These are phyloP conservation scores for Donacobius atricapilla DNA, from an alignment of 2,113 vertebrate genomes.

Conservation along the genomic window DNA sequence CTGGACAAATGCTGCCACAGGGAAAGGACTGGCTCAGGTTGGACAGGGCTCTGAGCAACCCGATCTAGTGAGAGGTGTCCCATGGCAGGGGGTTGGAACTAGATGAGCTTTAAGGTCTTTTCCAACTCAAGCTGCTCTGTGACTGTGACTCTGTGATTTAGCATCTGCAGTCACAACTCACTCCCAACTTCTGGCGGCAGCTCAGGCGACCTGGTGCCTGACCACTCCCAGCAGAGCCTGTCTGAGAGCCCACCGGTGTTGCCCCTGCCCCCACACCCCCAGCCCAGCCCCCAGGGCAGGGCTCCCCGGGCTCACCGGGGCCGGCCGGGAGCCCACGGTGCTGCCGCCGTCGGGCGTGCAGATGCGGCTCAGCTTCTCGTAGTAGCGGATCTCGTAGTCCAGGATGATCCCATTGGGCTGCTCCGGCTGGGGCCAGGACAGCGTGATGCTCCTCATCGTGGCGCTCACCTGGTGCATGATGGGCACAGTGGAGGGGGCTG, in stretches of 20 bases:
- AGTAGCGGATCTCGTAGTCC: constrained; percentile 95
- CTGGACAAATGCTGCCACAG: rapidly evolving
- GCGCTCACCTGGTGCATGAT: constrained; percentile 99
- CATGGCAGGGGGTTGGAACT: neutral
- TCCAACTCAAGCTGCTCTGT: neutral
- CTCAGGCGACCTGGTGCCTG: rapidly evolving
- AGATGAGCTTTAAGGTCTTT: neutral
- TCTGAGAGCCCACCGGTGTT: rapidly evolving
- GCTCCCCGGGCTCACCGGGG: neutral
- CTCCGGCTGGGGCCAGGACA: constrained; percentile 98
- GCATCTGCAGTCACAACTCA: rapidly evolving
- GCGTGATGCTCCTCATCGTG: constrained; percentile 96
- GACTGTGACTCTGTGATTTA: neutral
- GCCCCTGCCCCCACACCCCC: neutral
- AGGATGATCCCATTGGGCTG: constrained; percentile 99
- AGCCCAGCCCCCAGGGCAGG: neutral
- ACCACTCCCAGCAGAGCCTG: neutral
- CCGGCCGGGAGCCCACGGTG: constrained; percentile 17
- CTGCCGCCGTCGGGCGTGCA: constrained; percentile 39
- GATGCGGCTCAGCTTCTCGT: constrained; percentile 89
- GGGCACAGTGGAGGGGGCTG: constrained; percentile 96
- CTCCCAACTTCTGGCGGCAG: neutral
- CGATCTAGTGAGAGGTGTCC: neutral
- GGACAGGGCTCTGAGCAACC: neutral
- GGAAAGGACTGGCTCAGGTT: neutral